A percentile compares a stretch with the other conserved stretches of the same genome.
Conservation (phyloP, 2,113 vertebrate species). For the Pseudopodoces humilis region DNA sequence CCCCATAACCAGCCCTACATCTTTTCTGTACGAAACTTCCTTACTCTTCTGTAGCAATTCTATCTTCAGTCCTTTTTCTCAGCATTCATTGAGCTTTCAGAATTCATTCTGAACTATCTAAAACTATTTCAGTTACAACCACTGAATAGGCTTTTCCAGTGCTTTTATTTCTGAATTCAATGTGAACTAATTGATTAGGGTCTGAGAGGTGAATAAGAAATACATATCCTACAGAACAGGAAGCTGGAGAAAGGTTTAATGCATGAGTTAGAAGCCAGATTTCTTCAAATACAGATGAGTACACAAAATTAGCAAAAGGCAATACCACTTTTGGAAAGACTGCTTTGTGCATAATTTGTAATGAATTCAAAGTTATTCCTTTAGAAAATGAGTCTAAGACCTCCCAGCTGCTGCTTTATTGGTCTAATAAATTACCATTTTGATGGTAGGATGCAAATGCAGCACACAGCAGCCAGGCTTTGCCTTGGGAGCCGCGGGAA, state of each 20-base stretch:
- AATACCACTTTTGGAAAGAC: constrained; percentile 53
- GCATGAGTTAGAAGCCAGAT: constrained; percentile 45
- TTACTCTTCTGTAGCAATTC: not conserved
- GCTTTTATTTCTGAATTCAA: constrained; percentile 20
- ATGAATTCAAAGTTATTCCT: constrained; percentile 63
- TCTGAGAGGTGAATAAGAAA: constrained; percentile 29
- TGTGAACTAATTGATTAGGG: constrained; percentile 28
- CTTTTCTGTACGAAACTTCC: not conserved
- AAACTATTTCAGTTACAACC: not conserved
- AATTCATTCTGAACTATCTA: not conserved
- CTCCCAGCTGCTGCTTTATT: constrained; percentile 67
- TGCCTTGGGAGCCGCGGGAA: not conserved
- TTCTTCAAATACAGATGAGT: constrained; percentile 58
- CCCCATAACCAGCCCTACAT: not conserved
- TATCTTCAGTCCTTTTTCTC: not conserved
- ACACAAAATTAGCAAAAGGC: constrained; percentile 60
- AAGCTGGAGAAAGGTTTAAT: constrained; percentile 15
- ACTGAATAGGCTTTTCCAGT: not conserved
- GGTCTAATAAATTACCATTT: constrained; percentile 59
- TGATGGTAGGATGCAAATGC: not conserved
- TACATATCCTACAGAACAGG: not conserved
- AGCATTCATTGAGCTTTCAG: not conserved
- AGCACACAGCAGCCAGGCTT: not conserved
- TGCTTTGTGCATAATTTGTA: constrained; percentile 51
- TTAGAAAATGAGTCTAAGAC: constrained; percentile 65